These are phyloP conservation scores for Chionomys nivalis DNA, from an alignment of 2,113 vertebrate species.

Conservation along the genomic window DNA sequence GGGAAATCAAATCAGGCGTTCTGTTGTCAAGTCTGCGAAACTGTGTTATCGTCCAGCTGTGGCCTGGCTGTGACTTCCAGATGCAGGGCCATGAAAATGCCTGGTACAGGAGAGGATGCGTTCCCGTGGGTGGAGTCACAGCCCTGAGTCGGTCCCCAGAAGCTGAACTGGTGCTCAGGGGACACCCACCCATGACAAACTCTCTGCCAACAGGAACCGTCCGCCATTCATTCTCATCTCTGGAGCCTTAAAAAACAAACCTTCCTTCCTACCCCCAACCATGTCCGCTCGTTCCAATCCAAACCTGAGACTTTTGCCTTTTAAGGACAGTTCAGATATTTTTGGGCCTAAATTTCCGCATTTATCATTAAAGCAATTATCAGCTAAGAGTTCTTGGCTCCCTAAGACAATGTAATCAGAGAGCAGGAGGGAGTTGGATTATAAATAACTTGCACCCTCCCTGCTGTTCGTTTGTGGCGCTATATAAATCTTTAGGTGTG, in stretches of 20 bases:
- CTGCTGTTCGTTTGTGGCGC: conserved; percentile 52
- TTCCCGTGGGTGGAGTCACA: fast-evolving
- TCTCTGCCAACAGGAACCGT: fast-evolving
- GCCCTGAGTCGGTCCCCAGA: not conserved
- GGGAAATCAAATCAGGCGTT: not conserved
- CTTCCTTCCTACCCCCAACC: not conserved
- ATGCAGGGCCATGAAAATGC: not conserved
- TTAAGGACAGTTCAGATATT: conserved; percentile 50
- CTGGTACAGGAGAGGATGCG: not conserved
- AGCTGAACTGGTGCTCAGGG: not conserved
- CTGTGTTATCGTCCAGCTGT: not conserved
- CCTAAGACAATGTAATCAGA: conserved; percentile 68
- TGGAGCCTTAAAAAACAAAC: not conserved
- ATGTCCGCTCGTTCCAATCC: not conserved
- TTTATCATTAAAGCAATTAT: conserved; percentile 78
- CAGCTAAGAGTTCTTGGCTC: conserved; percentile 59
- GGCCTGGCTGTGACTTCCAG: not conserved
- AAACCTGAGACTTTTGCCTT: conserved; percentile 14
- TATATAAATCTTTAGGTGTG: conserved; percentile 78
- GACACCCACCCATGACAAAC: not conserved
- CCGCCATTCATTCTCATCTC: not conserved
- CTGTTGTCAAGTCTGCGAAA: conserved; percentile 56
- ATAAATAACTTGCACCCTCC: conserved; percentile 72
- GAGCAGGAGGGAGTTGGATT: conserved; percentile 42
- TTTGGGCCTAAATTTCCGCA: conserved; percentile 48